phyloP scores from a whole-genome alignment of 2,888 invertebrate genomes.

The Rhagophthalmus giganteus region DNA sequence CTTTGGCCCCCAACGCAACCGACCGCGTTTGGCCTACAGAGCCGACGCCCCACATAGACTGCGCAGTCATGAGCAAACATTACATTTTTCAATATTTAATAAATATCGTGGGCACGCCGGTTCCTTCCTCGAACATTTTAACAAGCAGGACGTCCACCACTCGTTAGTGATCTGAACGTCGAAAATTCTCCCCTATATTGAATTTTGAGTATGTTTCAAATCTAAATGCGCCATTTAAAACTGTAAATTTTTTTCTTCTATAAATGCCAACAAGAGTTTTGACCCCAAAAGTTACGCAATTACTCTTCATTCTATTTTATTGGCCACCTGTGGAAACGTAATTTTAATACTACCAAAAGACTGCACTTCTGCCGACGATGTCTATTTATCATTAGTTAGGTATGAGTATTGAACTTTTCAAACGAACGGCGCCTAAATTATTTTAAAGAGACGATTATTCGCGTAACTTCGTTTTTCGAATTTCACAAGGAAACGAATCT shows the following conservation, averaged over 20 bases:
- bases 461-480: too few species aligned
- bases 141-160: too few species aligned
- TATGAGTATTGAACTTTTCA: too few species aligned
- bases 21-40: conserved; percentile 35
- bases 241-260: conserved; percentile 2
- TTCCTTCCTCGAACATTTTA: too few species aligned
- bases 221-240: too few species aligned
- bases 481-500: too few species aligned
- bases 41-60: conserved; percentile 42
- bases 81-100: conserved; percentile 50
- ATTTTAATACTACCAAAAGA: conserved; percentile 27
- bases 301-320: conserved; percentile 31
- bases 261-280: conserved; percentile 27
- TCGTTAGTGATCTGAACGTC: too few species aligned
- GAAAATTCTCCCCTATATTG: too few species aligned
- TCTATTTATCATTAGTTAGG: conserved; percentile 12
- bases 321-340: conserved; percentile 31
- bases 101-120: not conserved
- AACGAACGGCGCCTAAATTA: too few species aligned
- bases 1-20: conserved; percentile 40
- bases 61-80: conserved; percentile 51
- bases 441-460: too few species aligned
- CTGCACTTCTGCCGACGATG: conserved; percentile 19
- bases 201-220: too few species aligned
- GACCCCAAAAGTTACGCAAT: conserved; percentile 24